A percentile compares a stretch with the other conserved stretches of the same genome.
Conservation (phyloP, 2,797 vertebrate genomes). For the Glyptemys insculpta region DNA sequence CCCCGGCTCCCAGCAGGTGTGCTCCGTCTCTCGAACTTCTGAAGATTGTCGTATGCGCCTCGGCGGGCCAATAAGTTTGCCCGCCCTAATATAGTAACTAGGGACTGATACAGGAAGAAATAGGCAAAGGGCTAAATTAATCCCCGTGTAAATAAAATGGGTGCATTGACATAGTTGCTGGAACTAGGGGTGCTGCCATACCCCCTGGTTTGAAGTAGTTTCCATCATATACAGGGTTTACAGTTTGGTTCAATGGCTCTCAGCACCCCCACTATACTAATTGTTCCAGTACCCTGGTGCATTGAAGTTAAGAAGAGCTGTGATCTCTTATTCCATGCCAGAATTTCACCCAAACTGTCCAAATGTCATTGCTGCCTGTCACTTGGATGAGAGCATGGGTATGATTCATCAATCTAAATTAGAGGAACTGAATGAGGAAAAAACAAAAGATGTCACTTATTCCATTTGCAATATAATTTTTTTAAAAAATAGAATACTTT, state of each 20-base stretch:
- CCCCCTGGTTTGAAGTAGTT: too few relatives aligned
- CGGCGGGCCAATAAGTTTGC: too few relatives aligned
- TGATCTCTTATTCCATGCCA: neutral
- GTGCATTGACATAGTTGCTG: neutral
- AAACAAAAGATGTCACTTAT: neutral
- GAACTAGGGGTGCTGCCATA: too few relatives aligned
- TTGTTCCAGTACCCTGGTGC: too few relatives aligned
- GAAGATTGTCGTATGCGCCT: too few relatives aligned
- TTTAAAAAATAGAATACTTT: conserved; percentile 2
- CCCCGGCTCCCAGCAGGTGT: too few relatives aligned
- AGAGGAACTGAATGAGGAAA: neutral
- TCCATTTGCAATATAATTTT: neutral
- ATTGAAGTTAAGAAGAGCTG: neutral
- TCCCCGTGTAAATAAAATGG: neutral
- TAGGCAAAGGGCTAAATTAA: conserved; percentile 35
- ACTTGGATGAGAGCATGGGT: neutral
- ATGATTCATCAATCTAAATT: neutral
- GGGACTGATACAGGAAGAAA: conserved; percentile 20
- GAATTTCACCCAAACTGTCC: neutral
- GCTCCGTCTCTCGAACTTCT: too few relatives aligned
- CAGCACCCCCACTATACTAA: too few relatives aligned
- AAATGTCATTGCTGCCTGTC: conserved; percentile 15
- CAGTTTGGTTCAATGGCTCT: too few relatives aligned
- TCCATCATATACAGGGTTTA: too few relatives aligned
- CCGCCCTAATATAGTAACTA: neutral